Percentiles rank a stretch among this genome's conserved stretches.
These are phyloP conservation scores for Acipenser oxyrinchus DNA, from an alignment of 2,797 vertebrate genomes.

Conservation along the genomic window DNA sequence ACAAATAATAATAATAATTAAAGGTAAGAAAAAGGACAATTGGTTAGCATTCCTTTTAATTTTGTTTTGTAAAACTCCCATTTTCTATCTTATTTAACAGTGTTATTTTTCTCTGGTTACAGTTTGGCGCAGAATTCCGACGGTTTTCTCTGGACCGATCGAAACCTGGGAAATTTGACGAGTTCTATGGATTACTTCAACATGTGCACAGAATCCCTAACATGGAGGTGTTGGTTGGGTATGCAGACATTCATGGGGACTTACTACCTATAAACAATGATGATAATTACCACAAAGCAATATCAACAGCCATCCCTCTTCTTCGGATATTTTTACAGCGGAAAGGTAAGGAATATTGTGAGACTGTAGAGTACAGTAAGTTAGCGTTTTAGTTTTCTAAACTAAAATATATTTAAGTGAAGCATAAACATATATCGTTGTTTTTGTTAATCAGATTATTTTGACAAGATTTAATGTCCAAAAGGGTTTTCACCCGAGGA, in stretches of 20 bases:
- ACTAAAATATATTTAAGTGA: too few relatives aligned
- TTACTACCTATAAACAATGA: conserved; percentile 95
- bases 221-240: conserved; percentile 86
- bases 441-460: too few relatives aligned
- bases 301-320: conserved; percentile 83
- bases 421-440: too few relatives aligned
- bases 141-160: conserved; percentile 92
- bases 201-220: conserved; percentile 95
- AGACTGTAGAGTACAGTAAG: too few relatives aligned
- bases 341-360: conserved; percentile 68
- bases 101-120: conserved; percentile 25
- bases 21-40: too few relatives aligned
- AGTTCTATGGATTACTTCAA: conserved; percentile 91
- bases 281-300: conserved; percentile 95
- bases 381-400: too few relatives aligned
- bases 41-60: too few relatives aligned
- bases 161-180: conserved; percentile 90
- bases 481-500: too few relatives aligned
- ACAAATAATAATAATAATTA: too few relatives aligned
- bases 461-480: too few relatives aligned
- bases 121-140: conserved; percentile 97
- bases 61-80: too few relatives aligned
- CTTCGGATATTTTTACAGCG: conserved; percentile 91
- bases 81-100: not conserved
- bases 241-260: conserved; percentile 89